These are phyloP conservation scores for Myzus persicae DNA, from an alignment of 1,140 invertebrate genomes.

Conservation along the genomic window DNA sequence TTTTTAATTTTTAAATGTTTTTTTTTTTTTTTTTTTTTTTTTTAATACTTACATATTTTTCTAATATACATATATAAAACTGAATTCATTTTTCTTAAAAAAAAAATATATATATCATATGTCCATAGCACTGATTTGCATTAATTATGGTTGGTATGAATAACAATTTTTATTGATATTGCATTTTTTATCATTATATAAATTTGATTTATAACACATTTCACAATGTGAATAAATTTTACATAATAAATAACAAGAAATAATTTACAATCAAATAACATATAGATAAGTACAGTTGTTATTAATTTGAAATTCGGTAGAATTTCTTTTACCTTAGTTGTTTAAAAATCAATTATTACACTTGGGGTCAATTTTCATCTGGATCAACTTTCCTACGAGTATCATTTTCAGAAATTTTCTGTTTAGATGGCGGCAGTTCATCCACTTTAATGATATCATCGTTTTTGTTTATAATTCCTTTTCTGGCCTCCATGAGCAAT, in stretches of 20 bases:
- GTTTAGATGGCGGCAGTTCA: constrained; percentile 49
- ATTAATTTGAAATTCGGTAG: constrained; percentile 20
- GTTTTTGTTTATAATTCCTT: constrained; percentile 35
- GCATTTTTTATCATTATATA: constrained; percentile 25
- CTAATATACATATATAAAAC: neutral
- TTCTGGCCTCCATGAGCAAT: constrained; percentile 41
- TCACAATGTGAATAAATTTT: constrained; percentile 36
- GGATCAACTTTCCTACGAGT: constrained; percentile 58
- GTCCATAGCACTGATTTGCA: neutral
- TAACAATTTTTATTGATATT: constrained; percentile 11
- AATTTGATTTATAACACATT: constrained; percentile 42
- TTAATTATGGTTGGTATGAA: neutral
- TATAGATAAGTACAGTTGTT: neutral
- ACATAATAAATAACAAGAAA: constrained; percentile 56
- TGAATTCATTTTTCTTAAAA: neutral
- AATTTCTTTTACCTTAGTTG: constrained; percentile 5
- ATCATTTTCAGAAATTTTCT: constrained; percentile 57
- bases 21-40: neutral
- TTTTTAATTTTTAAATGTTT: neutral
- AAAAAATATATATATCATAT: neutral
- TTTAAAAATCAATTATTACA: neutral
- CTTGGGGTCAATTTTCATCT: constrained; percentile 48
- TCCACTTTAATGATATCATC: constrained; percentile 59
- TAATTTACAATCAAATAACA: constrained; percentile 52
- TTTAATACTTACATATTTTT: too few relatives aligned